Conservation (phyloP, 2,797 vertebrate species). For the Limosa lapponica region DNA sequence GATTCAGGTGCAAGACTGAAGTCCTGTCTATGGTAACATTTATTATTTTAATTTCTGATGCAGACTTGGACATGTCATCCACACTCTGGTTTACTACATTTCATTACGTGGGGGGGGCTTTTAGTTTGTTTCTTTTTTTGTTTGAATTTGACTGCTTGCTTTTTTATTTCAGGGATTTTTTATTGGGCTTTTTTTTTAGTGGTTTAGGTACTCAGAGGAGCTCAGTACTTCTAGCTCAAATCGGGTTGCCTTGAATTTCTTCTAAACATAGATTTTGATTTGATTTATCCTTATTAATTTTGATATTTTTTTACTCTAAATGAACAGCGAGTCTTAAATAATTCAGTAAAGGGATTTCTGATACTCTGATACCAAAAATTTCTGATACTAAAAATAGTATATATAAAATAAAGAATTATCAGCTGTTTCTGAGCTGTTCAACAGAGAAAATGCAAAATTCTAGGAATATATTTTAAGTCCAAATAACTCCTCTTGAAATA, state of each 20-base stretch:
- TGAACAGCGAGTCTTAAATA: neutral
- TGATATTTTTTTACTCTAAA: neutral
- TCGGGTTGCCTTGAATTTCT: neutral
- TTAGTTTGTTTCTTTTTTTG: neutral
- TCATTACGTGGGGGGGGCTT: fast-evolving
- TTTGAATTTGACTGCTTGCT: neutral
- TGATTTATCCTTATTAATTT: neutral
- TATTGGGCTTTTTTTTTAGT: neutral
- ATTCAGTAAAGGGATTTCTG: neutral
- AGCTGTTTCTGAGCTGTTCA: neutral
- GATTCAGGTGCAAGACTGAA: neutral
- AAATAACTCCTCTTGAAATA: neutral
- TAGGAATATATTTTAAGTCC: neutral
- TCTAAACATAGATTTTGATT: neutral
- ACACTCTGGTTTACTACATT: neutral
- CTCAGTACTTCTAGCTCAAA: neutral
- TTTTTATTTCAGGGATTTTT: neutral
- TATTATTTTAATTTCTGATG: neutral
- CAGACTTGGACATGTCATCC: neutral
- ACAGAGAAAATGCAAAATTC: neutral
- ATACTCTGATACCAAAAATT: neutral
- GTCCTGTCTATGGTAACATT: neutral
- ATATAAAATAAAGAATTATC: neutral
- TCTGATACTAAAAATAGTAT: neutral
- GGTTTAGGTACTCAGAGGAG: neutral